These are phyloP conservation scores for Elymnias hypermnestra DNA, from an alignment of 1,140 invertebrate species.

Conservation along the genomic window DNA sequence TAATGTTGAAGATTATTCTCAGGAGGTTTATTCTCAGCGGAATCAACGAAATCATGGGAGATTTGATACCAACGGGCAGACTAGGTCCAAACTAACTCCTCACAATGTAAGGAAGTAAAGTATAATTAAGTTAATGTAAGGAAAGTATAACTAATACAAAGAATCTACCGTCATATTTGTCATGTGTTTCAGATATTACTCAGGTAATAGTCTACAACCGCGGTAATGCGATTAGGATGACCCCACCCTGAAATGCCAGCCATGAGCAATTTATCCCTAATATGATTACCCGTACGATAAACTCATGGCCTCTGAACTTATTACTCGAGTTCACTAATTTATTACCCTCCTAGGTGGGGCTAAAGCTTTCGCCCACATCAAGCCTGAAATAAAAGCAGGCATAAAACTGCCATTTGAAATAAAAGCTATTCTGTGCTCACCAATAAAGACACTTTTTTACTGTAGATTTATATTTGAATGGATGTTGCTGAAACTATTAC, in stretches of 20 bases:
- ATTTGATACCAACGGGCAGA: too few relatives aligned
- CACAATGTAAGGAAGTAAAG: too few relatives aligned
- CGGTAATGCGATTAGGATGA: slow-evolving; percentile 7
- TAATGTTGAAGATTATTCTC: too few relatives aligned
- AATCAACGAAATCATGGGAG: too few relatives aligned
- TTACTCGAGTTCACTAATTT: slow-evolving; percentile 1
- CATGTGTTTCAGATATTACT: neutral
- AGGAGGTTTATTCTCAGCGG: too few relatives aligned
- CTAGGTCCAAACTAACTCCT: too few relatives aligned
- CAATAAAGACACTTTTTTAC: too few relatives aligned
- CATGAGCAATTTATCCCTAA: slow-evolving; percentile 1
- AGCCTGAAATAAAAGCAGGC: neutral
- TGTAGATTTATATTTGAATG: too few relatives aligned
- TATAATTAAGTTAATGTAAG: too few relatives aligned
- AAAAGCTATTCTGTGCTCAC: neutral
- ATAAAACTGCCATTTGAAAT: slow-evolving; percentile 1
- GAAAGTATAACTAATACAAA: too few relatives aligned
- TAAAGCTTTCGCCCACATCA: slow-evolving; percentile 2
- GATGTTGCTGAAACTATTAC: too few relatives aligned
- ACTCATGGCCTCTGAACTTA: slow-evolving; percentile 1
- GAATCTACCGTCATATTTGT: too few relatives aligned
- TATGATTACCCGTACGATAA: slow-evolving; percentile 6
- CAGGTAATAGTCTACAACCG: neutral
- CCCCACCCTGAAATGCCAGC: slow-evolving; percentile 2
- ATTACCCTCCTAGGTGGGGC: slow-evolving; percentile 2